Evolutionary conservation across 2,888 invertebrate genomes (phyloP).

Genomic region (Sepioteuthis lessoniana): DNA sequence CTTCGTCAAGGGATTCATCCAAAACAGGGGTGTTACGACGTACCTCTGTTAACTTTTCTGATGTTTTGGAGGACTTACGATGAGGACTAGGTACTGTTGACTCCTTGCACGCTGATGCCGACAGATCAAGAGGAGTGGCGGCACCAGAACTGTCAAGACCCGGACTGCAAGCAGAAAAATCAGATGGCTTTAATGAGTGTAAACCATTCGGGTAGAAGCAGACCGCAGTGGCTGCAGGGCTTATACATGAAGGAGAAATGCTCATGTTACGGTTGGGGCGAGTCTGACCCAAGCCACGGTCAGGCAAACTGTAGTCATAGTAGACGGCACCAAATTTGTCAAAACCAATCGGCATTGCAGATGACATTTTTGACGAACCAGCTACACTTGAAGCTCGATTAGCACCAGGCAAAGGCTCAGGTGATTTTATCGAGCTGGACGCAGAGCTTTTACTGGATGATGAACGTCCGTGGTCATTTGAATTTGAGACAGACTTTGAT

Average conservation of each 20-base stretch:
- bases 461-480: background rate
- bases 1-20: background rate
- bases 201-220: conserved; percentile 56
- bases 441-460: conserved; percentile 45
- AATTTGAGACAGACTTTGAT: conserved; percentile 15
- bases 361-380: conserved; percentile 49
- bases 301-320: conserved; percentile 69
- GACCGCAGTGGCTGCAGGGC: conserved; percentile 48
- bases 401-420: conserved; percentile 42
- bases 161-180: conserved; percentile 49
- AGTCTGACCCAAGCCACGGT: conserved; percentile 63
- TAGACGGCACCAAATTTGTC: conserved; percentile 59
- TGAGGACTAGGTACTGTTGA: conserved; percentile 51
- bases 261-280: conserved; percentile 49
- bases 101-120: conserved; percentile 59
- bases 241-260: conserved; percentile 51
- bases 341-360: conserved; percentile 49
- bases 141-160: conserved; percentile 55
- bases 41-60: conserved; percentile 35
- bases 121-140: conserved; percentile 64
- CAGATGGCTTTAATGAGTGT: conserved; percentile 52
- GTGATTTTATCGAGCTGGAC: conserved; percentile 25
- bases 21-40: conserved; percentile 38
- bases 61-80: conserved; percentile 47
- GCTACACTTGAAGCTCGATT: conserved; percentile 18